Conservation (phyloP, 2,888 invertebrate genomes). For the Clostera curtula region DNA sequence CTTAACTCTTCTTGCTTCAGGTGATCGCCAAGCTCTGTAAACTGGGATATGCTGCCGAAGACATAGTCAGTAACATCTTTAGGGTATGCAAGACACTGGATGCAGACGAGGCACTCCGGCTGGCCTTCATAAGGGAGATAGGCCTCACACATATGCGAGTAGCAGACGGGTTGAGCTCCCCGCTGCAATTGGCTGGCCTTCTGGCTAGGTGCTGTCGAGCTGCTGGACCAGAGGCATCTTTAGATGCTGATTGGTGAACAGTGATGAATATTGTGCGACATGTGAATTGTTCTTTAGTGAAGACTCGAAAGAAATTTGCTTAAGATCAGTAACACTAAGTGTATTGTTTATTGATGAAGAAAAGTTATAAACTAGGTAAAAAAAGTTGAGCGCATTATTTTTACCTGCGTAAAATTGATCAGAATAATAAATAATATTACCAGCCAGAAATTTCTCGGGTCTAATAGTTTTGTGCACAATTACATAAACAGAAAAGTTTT, state of each 20-base stretch:
- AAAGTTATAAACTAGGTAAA: too few relatives aligned
- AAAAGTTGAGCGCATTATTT: too few relatives aligned
- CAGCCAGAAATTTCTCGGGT: too few relatives aligned
- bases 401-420: too few relatives aligned
- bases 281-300: too few relatives aligned
- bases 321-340: too few relatives aligned
- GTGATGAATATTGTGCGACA: too few relatives aligned
- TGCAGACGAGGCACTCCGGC: slow-evolving; percentile 86
- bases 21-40: slow-evolving; percentile 92
- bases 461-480: too few relatives aligned
- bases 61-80: slow-evolving; percentile 96
- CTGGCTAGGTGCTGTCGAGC: slow-evolving; percentile 86
- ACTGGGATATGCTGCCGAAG: slow-evolving; percentile 97
- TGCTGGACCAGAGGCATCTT: slow-evolving; percentile 9
- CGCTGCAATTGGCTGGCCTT: slow-evolving; percentile 93
- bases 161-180: slow-evolving; percentile 89
- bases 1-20: slow-evolving; percentile 53
- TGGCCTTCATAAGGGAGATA: slow-evolving; percentile 93
- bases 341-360: too few relatives aligned
- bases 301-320: too few relatives aligned
- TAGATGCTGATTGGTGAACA: not conserved
- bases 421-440: too few relatives aligned
- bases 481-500: too few relatives aligned
- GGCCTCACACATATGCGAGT: slow-evolving; percentile 93
- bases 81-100: slow-evolving; percentile 92